Evolutionary conservation across 2,113 vertebrate genomes (phyloP).

Genomic region (Thermophis baileyi): DNA sequence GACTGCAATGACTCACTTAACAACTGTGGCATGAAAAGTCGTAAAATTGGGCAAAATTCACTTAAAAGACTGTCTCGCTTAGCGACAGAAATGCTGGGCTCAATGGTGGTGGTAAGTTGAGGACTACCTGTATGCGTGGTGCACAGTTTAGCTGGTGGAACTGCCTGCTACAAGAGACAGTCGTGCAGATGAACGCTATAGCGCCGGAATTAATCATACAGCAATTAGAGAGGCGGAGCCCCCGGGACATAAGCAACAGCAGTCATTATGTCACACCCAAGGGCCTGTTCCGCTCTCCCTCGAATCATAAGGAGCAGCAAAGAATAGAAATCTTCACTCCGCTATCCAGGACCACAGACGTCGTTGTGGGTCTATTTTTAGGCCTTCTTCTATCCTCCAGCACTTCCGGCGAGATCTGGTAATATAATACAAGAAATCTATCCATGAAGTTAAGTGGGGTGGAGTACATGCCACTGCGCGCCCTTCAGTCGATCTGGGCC

Average conservation of each 20-base stretch:
- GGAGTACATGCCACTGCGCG: not conserved
- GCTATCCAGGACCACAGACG: not conserved
- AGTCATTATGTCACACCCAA: not conserved
- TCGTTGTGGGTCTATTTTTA: not conserved
- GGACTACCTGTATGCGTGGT: not conserved
- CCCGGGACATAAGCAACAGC: not conserved
- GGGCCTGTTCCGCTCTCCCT: not conserved
- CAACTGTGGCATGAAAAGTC: not conserved
- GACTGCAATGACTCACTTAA: not conserved
- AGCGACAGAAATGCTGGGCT: not conserved
- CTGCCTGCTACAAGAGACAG: not conserved
- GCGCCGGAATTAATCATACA: not conserved
- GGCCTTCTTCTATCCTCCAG: not conserved
- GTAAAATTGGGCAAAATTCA: not conserved
- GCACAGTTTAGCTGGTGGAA: not conserved
- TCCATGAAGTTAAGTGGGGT: not conserved
- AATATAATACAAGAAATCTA: not conserved
- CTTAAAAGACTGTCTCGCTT: not conserved
- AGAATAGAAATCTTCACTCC: not conserved
- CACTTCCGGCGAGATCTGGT: too few species aligned
- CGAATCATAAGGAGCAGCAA: not conserved
- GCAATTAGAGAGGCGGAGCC: not conserved
- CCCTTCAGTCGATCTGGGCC: not conserved
- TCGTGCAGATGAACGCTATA: not conserved
- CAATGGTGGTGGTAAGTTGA: not conserved